phyloP scores from a whole-genome alignment of 2,888 invertebrate species.

The Rapana venosa region DNA sequence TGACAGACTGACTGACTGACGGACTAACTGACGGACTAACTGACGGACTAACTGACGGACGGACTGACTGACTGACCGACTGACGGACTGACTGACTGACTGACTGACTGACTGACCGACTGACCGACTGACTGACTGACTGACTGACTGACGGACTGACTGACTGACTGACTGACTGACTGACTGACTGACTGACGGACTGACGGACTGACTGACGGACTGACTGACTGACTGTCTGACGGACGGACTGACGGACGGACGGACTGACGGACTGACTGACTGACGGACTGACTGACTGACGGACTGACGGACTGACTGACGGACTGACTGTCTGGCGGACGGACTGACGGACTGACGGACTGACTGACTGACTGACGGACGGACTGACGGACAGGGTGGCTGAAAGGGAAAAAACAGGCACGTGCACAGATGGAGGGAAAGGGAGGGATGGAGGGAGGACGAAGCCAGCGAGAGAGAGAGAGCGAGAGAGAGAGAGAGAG shows the following conservation, averaged over 20 bases:
- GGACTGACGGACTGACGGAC: not conserved
- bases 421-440: not conserved
- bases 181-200: not conserved
- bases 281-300: not conserved
- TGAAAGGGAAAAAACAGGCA: not conserved
- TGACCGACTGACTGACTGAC: not conserved
- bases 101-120: not conserved
- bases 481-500: not conserved
- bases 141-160: not conserved
- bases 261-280: not conserved
- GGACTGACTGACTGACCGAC: not conserved
- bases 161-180: not conserved
- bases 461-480: not conserved
- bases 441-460: not conserved
- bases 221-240: not conserved
- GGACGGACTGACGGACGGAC: not conserved
- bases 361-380: not conserved
- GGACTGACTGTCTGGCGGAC: too few species aligned
- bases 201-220: not conserved
- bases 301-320: not conserved
- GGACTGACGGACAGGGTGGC: not conserved
- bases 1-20: not conserved
- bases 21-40: not conserved
- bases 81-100: not conserved
- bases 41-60: not conserved